Conservation (phyloP, 2,888 invertebrate species). For the Hermaeophaga mercurialis region DNA sequence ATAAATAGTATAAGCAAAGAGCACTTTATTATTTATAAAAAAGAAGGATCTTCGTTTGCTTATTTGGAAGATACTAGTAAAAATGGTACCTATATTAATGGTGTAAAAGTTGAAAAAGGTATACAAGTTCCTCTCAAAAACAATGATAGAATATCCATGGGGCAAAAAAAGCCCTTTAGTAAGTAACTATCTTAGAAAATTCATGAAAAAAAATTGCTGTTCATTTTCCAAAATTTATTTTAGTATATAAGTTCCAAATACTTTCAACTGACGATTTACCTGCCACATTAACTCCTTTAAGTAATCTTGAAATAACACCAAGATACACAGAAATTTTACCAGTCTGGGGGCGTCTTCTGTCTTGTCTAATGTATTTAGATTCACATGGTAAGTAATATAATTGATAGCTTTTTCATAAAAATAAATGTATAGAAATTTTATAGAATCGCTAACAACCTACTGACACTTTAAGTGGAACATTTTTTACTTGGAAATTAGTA, state of each 20-base stretch:
- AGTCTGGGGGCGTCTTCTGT: slow-evolving; percentile 33
- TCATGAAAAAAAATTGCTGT: background rate
- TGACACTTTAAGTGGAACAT: no score
- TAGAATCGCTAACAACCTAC: no score
- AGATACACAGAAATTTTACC: slow-evolving; percentile 13
- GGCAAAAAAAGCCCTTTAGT: slow-evolving; percentile 25
- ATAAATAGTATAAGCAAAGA: slow-evolving; percentile 66
- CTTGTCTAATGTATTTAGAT: slow-evolving; percentile 27
- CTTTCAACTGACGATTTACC: slow-evolving; percentile 24
- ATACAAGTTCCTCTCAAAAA: slow-evolving; percentile 52
- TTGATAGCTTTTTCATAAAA: background rate
- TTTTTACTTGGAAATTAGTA: no score
- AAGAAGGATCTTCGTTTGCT: slow-evolving; percentile 41
- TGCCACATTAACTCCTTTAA: slow-evolving; percentile 28
- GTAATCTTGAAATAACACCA: slow-evolving; percentile 9
- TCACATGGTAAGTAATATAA: slow-evolving; percentile 29
- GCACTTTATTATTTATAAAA: slow-evolving; percentile 66
- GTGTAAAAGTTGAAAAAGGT: slow-evolving; percentile 71
- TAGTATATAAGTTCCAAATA: slow-evolving; percentile 28
- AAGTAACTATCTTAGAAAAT: slow-evolving; percentile 13
- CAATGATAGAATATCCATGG: slow-evolving; percentile 28
- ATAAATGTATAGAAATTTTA: no score
- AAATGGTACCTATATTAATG: slow-evolving; percentile 87
- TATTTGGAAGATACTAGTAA: slow-evolving; percentile 73
- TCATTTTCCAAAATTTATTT: slow-evolving; percentile 10